phyloP scores from a whole-genome alignment of 1,140 invertebrate species.

The Cylas formicarius region DNA sequence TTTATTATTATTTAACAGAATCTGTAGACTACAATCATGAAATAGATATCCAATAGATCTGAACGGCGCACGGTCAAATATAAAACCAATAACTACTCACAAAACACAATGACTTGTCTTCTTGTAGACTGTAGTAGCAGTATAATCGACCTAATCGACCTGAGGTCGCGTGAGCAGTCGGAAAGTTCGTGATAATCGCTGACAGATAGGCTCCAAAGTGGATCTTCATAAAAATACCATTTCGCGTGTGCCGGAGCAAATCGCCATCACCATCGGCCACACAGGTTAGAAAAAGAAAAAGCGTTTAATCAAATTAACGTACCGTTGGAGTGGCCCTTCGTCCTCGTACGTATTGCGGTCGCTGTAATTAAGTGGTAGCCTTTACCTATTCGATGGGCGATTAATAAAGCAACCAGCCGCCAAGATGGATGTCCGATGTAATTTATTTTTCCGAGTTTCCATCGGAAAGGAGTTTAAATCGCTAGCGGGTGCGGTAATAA shows the following conservation, averaged over 20 bases:
- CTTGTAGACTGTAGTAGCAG: too few species aligned
- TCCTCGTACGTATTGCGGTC: conserved; percentile 24
- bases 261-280: too few species aligned
- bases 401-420: neutral
- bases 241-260: conserved; percentile 11
- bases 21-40: too few species aligned
- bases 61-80: too few species aligned
- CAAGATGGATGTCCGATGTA: neutral
- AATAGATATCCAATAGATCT: too few species aligned
- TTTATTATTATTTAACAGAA: too few species aligned
- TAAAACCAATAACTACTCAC: too few species aligned
- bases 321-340: conserved; percentile 31
- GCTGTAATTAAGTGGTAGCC: conserved; percentile 24
- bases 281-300: conserved; percentile 23
- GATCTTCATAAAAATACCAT: conserved; percentile 25
- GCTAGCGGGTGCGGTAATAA: neutral
- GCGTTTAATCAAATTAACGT: conserved; percentile 31
- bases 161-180: conserved; percentile 12
- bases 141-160: too few species aligned
- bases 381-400: neutral
- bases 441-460: neutral
- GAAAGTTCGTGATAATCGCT: conserved; percentile 22
- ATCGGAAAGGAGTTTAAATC: neutral
- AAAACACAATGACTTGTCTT: too few species aligned
- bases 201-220: conserved; percentile 24